These are phyloP conservation scores for Luidia sarsii DNA, from an alignment of 53 echinoderm and acorn worm species.

Conservation along the genomic window DNA sequence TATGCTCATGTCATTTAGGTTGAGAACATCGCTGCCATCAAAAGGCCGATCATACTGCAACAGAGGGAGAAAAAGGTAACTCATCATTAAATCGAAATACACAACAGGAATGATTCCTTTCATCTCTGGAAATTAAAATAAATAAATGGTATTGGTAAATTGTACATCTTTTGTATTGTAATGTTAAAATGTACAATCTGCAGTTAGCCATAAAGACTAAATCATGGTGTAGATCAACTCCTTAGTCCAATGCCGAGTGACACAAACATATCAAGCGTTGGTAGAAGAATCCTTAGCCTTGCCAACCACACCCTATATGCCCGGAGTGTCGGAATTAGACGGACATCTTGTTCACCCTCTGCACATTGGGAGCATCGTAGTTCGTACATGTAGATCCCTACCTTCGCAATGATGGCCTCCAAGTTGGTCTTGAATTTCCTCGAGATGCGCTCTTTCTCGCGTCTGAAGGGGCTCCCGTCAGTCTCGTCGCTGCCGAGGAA, in stretches of 20 bases:
- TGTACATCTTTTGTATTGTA: too few species aligned
- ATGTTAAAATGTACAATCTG: too few species aligned
- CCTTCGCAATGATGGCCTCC: constrained; percentile 50
- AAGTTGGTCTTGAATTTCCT: constrained; percentile 31
- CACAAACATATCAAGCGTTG: too few species aligned
- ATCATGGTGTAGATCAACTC: too few species aligned
- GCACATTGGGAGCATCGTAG: neutral
- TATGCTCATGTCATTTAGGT: constrained; percentile 21
- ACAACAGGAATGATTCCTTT: neutral
- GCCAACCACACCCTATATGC: too few species aligned
- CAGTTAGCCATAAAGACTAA: too few species aligned
- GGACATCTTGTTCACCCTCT: neutral
- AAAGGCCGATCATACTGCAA: constrained; percentile 43
- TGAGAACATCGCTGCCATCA: constrained; percentile 13
- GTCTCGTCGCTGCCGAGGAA: neutral
- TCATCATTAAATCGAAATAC: too few species aligned
- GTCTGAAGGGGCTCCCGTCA: neutral
- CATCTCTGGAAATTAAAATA: neutral
- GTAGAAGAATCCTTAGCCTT: too few species aligned
- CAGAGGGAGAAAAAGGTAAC: neutral
- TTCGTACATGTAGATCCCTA: neutral
- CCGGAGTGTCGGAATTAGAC: constrained; percentile 28
- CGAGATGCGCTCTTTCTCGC: constrained; percentile 29
- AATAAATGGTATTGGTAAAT: neutral
- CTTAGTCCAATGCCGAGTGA: too few species aligned